Conservation (phyloP, 2,113 vertebrate genomes). For the Lipotes vexillifer region DNA sequence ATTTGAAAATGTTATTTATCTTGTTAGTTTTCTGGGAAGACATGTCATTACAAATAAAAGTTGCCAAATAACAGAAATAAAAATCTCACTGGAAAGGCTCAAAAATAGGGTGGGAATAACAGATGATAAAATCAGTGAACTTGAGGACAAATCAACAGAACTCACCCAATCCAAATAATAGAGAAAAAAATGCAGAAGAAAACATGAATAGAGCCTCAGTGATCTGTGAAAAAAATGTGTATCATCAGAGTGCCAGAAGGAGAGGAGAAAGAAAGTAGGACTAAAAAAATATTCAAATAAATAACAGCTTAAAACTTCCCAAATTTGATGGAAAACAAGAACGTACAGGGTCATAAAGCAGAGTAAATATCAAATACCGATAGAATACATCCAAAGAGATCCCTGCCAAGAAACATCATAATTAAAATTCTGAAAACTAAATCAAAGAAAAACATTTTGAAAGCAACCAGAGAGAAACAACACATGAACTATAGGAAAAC, state of each 20-base stretch:
- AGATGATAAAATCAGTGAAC: background rate
- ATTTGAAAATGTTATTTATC: background rate
- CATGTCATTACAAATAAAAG: background rate
- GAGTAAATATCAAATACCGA: background rate
- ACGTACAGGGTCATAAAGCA: background rate
- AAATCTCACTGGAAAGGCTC: background rate
- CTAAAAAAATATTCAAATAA: background rate
- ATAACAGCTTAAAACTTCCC: background rate
- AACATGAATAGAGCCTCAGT: background rate
- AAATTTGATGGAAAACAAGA: background rate
- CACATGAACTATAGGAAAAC: background rate
- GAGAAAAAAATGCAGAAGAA: background rate
- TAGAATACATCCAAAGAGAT: background rate
- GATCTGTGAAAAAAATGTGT: background rate
- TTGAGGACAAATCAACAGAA: background rate
- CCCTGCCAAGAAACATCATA: background rate
- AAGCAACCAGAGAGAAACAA: background rate
- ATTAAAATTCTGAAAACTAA: background rate
- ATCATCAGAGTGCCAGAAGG: background rate
- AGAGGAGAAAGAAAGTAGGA: background rate
- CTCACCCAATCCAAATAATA: background rate
- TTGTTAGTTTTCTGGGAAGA: background rate
- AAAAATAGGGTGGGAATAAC: background rate
- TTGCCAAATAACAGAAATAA: background rate
- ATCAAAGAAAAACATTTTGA: background rate